Conservation (phyloP, 2,797 vertebrate genomes). For the Eospalax fontanierii region DNA sequence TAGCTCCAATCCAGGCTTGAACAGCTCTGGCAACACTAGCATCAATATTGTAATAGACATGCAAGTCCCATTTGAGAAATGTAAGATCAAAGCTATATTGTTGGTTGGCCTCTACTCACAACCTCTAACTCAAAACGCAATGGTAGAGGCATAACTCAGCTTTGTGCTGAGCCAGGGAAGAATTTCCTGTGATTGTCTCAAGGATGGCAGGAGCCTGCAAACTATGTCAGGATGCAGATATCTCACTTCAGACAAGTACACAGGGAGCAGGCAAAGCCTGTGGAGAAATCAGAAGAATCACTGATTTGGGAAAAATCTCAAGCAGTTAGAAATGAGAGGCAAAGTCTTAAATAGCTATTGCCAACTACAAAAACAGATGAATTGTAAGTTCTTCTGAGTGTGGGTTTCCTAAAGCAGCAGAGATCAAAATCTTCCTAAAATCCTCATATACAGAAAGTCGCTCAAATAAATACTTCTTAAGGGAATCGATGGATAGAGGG, state of each 20-base stretch:
- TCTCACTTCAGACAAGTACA: constrained; percentile 61
- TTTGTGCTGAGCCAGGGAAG: constrained; percentile 31
- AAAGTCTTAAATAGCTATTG: constrained; percentile 70
- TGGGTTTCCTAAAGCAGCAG: constrained; percentile 56
- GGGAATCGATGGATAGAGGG: constrained; percentile 75
- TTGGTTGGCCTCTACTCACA: constrained; percentile 25
- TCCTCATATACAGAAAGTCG: constrained; percentile 60
- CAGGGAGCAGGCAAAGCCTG: constrained; percentile 61
- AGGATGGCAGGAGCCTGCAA: constrained; percentile 74
- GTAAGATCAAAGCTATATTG: not conserved
- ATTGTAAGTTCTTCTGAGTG: constrained; percentile 69
- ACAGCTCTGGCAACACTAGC: constrained; percentile 2
- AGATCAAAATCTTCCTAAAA: constrained; percentile 75
- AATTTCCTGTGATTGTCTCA: constrained; percentile 75
- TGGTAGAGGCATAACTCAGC: constrained; percentile 17
- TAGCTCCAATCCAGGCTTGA: constrained; percentile 1
- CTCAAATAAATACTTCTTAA: constrained; percentile 71
- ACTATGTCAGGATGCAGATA: constrained; percentile 75
- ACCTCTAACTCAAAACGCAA: constrained; percentile 36
- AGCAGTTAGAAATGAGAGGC: constrained; percentile 31
- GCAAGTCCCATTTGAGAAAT: constrained; percentile 19
- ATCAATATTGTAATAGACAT: not conserved
- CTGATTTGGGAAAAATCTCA: constrained; percentile 10
- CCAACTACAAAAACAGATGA: constrained; percentile 63
- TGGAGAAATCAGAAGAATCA: constrained; percentile 43